Base-by-base conservation (phyloP, 2,888 invertebrate species). In the Eilema griseolum region DNA sequence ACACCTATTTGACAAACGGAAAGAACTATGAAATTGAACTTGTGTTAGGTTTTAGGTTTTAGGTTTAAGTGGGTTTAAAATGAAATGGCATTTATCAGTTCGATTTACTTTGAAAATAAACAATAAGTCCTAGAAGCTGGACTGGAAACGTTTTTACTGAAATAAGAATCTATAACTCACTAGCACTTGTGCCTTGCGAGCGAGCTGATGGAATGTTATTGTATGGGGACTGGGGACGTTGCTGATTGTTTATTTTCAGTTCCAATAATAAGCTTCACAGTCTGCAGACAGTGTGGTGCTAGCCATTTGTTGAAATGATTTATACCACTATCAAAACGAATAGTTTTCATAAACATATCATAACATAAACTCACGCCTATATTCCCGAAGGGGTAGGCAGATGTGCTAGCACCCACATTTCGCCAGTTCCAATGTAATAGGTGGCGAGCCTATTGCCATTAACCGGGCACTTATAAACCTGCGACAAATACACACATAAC, bases 201-300 rank as follows among this genome's bases (percentile, higher is more conserved):
- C 62, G 46, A 61, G 37, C 41, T 70, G 23, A 75, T 71, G 77
- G 71, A 80, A 77, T 76, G 75, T 78, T 76, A 77, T 78, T 78
- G 76, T 78, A 71, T 63, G 60, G 70, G 70, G 82, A 77, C 78
- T 63, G 60, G 70, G 70, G 82, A 77, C 78, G 74, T 70, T 71
- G 77, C 72, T 74, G 64, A 63, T 72, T 71, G 84, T 82, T 84
- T 84, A 80, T 82, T 84, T 82, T 82, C 67, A 72, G 66, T 76
- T 80, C 84, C 75, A 83, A 84, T 84, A 83, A 83, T 82, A 82
- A 70, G 62, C 78, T 70, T 68, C 68, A 77, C 76, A 31, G 61
- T 72, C 66, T 60, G 78, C 76, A 83, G 83, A 84, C 84, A 74
- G 77, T 75, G 26, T 78, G 84, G 84, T 79, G 83, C 79, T 72